These are phyloP conservation scores for Girardinichthys multiradiatus DNA, from an alignment of 2,113 vertebrate species.

Conservation along the genomic window DNA sequence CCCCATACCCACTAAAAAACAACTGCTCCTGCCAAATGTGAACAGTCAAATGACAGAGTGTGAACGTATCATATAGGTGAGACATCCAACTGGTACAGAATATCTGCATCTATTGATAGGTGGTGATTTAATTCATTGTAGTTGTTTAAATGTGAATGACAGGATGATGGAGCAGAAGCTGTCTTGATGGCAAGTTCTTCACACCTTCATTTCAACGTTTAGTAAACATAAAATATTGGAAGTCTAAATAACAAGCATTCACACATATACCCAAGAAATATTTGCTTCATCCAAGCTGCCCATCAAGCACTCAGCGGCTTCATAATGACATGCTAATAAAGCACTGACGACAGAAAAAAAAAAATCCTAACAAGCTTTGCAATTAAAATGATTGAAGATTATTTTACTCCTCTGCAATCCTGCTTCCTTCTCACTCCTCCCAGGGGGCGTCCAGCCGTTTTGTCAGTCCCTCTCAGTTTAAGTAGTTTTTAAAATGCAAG, in stretches of 20 bases:
- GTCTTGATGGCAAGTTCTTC: too few relatives aligned
- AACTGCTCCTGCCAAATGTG: neutral
- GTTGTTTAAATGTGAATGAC: neutral
- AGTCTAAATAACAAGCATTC: slow-evolving; percentile 8
- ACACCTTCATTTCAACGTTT: slow-evolving; percentile 5
- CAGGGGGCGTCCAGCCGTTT: neutral
- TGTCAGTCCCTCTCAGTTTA: slow-evolving; percentile 30
- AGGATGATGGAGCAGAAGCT: neutral
- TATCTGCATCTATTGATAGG: neutral
- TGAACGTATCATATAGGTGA: slow-evolving; percentile 3
- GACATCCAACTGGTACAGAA: slow-evolving; percentile 3
- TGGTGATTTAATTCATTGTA: neutral
- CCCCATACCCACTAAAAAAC: too few relatives aligned
- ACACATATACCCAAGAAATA: slow-evolving; percentile 11
- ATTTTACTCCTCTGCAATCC: slow-evolving; percentile 18
- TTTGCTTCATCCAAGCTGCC: slow-evolving; percentile 34
- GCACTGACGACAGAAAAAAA: slow-evolving; percentile 24
- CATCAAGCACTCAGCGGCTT: slow-evolving; percentile 37
- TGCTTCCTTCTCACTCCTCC: slow-evolving; percentile 8
- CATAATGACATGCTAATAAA: slow-evolving; percentile 57
- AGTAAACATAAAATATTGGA: slow-evolving; percentile 28
- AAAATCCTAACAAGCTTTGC: slow-evolving; percentile 45
- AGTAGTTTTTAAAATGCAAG: slow-evolving; percentile 29
- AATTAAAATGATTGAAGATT: slow-evolving; percentile 53
- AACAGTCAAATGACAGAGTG: slow-evolving; percentile 4